Evolutionary conservation across 2,797 vertebrate species (phyloP).

Genomic region (Pseudochirops corinnae): DNA sequence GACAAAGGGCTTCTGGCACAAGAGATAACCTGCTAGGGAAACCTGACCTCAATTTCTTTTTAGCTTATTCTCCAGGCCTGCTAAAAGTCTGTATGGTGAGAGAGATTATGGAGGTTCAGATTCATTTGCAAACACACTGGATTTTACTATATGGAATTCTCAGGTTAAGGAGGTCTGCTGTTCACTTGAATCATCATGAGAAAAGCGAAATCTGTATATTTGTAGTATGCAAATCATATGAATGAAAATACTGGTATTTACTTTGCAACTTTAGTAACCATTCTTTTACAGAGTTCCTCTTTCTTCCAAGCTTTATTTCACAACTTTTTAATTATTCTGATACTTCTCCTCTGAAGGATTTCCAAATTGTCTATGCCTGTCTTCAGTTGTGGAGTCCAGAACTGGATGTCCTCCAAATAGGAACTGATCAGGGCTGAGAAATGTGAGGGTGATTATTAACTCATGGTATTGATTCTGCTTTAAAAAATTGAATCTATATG

Average conservation of each 20-base stretch:
- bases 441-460: neutral
- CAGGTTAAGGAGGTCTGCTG: conserved; percentile 24
- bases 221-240: conserved; percentile 11
- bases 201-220: conserved; percentile 45
- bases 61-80: neutral
- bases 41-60: conserved; percentile 38
- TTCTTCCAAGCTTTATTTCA: neutral
- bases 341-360: neutral
- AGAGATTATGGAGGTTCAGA: conserved; percentile 1
- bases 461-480: neutral
- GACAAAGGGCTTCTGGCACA: conserved; percentile 22
- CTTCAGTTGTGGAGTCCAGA: neutral
- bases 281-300: neutral
- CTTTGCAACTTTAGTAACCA: conserved; percentile 4
- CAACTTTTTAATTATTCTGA: neutral
- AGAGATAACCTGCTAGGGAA: conserved; percentile 43
- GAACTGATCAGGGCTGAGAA: neutral
- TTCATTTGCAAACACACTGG: conserved; percentile 38
- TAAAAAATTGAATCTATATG: neutral
- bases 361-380: neutral
- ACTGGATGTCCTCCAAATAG: neutral
- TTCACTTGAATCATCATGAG: neutral
- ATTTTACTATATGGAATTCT: neutral
- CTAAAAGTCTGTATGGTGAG: conserved; percentile 17
- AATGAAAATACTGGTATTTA: conserved; percentile 22